phyloP scores from a whole-genome alignment of 2,888 invertebrate species.

The Lasioglossum malachurum region DNA sequence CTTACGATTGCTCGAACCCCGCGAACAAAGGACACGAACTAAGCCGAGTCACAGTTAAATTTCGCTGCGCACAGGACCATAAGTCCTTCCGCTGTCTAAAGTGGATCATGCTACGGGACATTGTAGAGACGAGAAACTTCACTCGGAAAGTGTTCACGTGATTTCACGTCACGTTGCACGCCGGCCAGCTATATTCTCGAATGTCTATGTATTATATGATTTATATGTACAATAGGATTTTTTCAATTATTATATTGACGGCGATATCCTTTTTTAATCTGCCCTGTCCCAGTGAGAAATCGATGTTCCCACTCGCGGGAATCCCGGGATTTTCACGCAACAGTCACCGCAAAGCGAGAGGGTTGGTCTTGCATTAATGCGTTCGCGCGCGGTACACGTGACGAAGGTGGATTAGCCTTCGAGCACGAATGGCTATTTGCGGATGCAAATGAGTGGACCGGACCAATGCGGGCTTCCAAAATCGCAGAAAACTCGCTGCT shows the following conservation, averaged over 20 bases:
- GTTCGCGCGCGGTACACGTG: conserved; percentile 7
- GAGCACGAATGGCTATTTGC: conserved; percentile 47
- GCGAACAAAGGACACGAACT: conserved; percentile 85
- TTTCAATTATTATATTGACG: background rate
- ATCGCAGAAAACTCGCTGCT: background rate
- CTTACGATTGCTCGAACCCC: conserved; percentile 1
- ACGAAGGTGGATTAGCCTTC: conserved; percentile 30
- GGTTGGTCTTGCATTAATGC: conserved; percentile 29
- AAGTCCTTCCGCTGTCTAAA: conserved; percentile 77
- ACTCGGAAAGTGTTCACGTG: conserved; percentile 88
- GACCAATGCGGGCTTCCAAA: background rate
- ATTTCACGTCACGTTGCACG: conserved; percentile 85
- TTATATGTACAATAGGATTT: background rate
- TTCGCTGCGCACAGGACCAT: conserved; percentile 87
- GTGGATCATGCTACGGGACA: conserved; percentile 90
- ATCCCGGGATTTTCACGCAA: conserved; percentile 15
- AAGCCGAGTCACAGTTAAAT: conserved; percentile 87
- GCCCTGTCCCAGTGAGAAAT: background rate
- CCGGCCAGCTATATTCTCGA: conserved; percentile 88
- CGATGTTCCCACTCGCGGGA: background rate
- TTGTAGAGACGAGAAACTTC: conserved; percentile 87
- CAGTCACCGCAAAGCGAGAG: background rate
- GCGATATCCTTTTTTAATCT: background rate
- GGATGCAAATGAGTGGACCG: conserved; percentile 22
- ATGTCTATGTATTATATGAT: conserved; percentile 58